A percentile compares a stretch with the other conserved stretches of the same genome.
Conservation (phyloP, 2,797 vertebrate species). For the Pogonophryne albipinna region DNA sequence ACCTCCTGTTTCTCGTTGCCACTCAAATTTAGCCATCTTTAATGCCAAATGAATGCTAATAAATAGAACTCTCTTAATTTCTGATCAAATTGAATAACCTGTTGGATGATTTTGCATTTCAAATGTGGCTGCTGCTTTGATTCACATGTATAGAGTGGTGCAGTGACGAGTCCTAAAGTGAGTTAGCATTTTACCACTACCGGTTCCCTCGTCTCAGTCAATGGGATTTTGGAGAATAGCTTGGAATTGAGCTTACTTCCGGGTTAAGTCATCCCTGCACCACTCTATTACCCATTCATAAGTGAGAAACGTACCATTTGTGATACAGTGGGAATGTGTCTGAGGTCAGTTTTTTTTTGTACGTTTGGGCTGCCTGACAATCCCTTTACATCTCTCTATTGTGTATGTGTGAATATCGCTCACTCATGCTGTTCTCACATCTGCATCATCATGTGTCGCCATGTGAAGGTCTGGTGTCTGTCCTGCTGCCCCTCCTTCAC, state of each 20-base stretch:
- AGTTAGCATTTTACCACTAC: too few species aligned
- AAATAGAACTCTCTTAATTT: constrained; percentile 45
- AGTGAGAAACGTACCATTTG: constrained; percentile 42
- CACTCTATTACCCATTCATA: constrained; percentile 28
- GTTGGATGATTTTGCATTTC: constrained; percentile 46
- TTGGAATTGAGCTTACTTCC: too few species aligned
- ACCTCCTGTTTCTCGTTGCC: constrained; percentile 58
- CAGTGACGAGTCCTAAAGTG: too few species aligned
- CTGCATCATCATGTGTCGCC: constrained; percentile 25
- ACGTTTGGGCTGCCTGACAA: constrained; percentile 72
- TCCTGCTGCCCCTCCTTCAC: constrained; percentile 31
- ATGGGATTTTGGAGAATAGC: too few species aligned
- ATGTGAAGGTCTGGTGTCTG: constrained; percentile 40
- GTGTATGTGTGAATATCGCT: constrained; percentile 38
- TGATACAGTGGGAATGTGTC: constrained; percentile 69
- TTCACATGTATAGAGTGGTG: constrained; percentile 41
- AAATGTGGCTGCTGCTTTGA: constrained; percentile 49
- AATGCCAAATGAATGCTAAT: constrained; percentile 71
- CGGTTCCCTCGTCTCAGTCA: too few species aligned
- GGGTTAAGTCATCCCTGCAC: too few species aligned
- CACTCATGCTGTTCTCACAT: constrained; percentile 38
- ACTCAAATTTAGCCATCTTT: constrained; percentile 66
- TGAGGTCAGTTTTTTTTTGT: constrained; percentile 68
- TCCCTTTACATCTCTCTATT: constrained; percentile 65
- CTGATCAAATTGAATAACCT: constrained; percentile 41